Evolutionary conservation across 2,888 invertebrate genomes (phyloP).

Genomic region (Torymus aiolomorphi): DNA sequence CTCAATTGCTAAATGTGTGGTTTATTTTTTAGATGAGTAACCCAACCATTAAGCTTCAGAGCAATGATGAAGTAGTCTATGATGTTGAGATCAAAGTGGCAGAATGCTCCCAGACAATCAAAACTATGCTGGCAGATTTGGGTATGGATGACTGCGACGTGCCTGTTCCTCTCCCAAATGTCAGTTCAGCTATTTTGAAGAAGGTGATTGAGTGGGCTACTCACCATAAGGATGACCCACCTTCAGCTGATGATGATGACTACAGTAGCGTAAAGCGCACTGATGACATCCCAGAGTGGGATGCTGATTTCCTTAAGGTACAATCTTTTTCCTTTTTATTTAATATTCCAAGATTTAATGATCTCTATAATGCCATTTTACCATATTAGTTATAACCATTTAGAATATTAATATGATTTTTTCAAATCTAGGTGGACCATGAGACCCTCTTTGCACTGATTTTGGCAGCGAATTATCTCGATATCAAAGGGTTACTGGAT

Average conservation of each 20-base stretch:
- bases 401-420: neutral
- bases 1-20: no score
- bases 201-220: slow-evolving; percentile 94
- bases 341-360: neutral
- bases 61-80: slow-evolving; percentile 94
- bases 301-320: slow-evolving; percentile 94
- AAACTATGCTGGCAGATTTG: slow-evolving; percentile 95
- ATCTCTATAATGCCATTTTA: neutral
- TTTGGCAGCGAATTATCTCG: slow-evolving; percentile 96
- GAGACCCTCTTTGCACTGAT: slow-evolving; percentile 97
- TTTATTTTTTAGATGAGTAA: slow-evolving; percentile 79
- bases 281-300: slow-evolving; percentile 98
- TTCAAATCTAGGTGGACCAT: slow-evolving; percentile 86
- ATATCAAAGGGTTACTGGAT: slow-evolving; percentile 95
- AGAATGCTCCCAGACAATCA: slow-evolving; percentile 95
- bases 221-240: slow-evolving; percentile 92
- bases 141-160: slow-evolving; percentile 93
- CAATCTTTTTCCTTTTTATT: neutral
- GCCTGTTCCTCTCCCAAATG: slow-evolving; percentile 94
- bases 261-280: slow-evolving; percentile 97
- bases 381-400: neutral
- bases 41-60: slow-evolving; percentile 92
- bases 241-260: slow-evolving; percentile 92
- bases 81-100: slow-evolving; percentile 96
- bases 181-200: slow-evolving; percentile 93